These are phyloP conservation scores for Stenodema calcarata DNA, from an alignment of 2,888 invertebrate species.

Conservation along the genomic window DNA sequence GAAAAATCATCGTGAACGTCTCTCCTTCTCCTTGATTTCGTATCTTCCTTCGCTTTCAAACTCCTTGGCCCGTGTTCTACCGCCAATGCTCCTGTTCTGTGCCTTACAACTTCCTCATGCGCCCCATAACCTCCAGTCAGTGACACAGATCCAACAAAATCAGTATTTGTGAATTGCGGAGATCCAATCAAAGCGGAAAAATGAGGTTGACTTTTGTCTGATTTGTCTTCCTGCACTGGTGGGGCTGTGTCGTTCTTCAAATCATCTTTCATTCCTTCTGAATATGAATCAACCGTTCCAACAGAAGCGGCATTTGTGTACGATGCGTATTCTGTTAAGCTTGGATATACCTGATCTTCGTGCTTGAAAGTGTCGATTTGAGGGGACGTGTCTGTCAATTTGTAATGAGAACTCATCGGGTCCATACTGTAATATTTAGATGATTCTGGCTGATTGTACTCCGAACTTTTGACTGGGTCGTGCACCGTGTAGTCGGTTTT, in stretches of 20 bases:
- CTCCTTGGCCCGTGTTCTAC: constrained; percentile 64
- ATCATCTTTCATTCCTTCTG: constrained; percentile 28
- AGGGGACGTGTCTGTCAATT: constrained; percentile 39
- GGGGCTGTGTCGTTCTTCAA: not conserved
- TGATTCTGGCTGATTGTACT: constrained; percentile 48
- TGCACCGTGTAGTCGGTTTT: constrained; percentile 52
- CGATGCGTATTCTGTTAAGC: constrained; percentile 54
- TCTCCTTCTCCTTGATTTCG: constrained; percentile 48
- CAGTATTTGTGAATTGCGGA: constrained; percentile 52
- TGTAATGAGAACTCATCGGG: constrained; percentile 51
- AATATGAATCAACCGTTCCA: constrained; percentile 51
- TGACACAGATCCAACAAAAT: constrained; percentile 54
- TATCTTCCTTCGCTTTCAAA: constrained; percentile 56
- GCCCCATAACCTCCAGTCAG: constrained; percentile 55
- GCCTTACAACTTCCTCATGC: constrained; percentile 50
- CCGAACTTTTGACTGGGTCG: constrained; percentile 51
- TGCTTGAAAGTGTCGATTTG: constrained; percentile 40
- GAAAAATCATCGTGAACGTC: constrained; percentile 56
- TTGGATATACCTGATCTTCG: constrained; percentile 49
- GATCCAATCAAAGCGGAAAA: constrained; percentile 54
- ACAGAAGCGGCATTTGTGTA: constrained; percentile 56
- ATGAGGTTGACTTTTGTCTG: constrained; percentile 56
- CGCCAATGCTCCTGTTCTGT: constrained; percentile 57
- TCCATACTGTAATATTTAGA: constrained; percentile 55
- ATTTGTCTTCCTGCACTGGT: constrained; percentile 53